Evolutionary conservation across 2,888 invertebrate genomes (phyloP).

Genomic region (Caenorhabditis wallacei): DNA sequence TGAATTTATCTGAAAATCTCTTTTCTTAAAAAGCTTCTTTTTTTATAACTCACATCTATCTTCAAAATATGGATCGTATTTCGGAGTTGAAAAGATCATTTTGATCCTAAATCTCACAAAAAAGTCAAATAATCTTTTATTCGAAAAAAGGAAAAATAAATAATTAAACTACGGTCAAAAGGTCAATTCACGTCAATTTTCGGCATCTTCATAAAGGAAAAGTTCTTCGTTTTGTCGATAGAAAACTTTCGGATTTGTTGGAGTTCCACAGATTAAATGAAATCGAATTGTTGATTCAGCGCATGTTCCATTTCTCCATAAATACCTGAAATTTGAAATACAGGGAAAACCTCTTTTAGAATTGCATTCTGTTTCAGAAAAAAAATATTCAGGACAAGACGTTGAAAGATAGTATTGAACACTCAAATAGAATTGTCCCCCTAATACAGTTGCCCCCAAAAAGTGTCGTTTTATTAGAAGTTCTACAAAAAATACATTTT

Average conservation of each 20-base stretch:
- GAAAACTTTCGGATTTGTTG: slow-evolving; percentile 76
- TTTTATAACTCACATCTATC: slow-evolving; percentile 13
- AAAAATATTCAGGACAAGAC: too few species aligned
- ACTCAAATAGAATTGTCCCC: too few species aligned
- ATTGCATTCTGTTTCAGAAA: too few species aligned
- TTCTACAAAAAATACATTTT: neutral
- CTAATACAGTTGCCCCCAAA: too few species aligned
- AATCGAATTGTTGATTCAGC: slow-evolving; percentile 75
- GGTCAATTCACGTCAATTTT: slow-evolving; percentile 26
- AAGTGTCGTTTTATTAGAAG: neutral
- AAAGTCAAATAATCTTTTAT: slow-evolving; percentile 30
- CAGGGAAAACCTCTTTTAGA: too few species aligned
- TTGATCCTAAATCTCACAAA: slow-evolving; percentile 9
- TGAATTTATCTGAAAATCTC: slow-evolving; percentile 15
- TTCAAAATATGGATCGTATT: slow-evolving; percentile 3
- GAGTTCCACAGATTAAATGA: slow-evolving; percentile 77
- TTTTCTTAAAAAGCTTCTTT: neutral
- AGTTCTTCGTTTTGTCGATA: slow-evolving; percentile 77
- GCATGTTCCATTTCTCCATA: slow-evolving; percentile 78
- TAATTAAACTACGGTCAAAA: neutral
- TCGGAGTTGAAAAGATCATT: slow-evolving; percentile 7
- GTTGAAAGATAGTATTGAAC: too few species aligned
- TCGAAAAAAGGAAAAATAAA: neutral
- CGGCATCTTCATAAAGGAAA: slow-evolving; percentile 76
- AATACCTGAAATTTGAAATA: slow-evolving; percentile 68